phyloP scores from a whole-genome alignment of 1,140 invertebrate genomes.

The Hirudo medicinalis region DNA sequence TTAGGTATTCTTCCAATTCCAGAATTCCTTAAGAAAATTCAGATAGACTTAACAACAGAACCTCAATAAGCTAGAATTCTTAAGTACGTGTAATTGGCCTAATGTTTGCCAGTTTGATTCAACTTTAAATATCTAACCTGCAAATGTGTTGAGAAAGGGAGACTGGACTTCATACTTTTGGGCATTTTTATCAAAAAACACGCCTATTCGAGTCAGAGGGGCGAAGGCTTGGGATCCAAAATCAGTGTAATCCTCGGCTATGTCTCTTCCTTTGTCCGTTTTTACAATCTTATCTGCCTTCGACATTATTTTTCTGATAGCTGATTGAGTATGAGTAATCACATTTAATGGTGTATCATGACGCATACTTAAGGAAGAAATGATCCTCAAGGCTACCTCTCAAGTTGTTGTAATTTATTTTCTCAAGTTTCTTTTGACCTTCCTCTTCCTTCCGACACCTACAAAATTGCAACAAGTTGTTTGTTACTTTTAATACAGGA shows the following conservation, averaged over 20 bases:
- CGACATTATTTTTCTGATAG: slow-evolving; percentile 34
- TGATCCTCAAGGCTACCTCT: not conserved
- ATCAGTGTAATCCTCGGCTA: slow-evolving; percentile 36
- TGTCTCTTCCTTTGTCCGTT: slow-evolving; percentile 31
- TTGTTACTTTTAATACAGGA: not conserved
- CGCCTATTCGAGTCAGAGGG: slow-evolving; percentile 38
- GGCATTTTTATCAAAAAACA: slow-evolving; percentile 39
- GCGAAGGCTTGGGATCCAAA: slow-evolving; percentile 38
- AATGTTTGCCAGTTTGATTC: too few species aligned
- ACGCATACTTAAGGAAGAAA: not conserved
- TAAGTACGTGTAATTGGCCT: too few species aligned
- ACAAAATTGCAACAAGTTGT: not conserved
- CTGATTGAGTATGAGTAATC: slow-evolving; percentile 6
- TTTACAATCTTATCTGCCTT: slow-evolving; percentile 31
- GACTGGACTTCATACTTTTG: slow-evolving; percentile 40
- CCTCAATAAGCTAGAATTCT: too few species aligned
- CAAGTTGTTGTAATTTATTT: slow-evolving; percentile 6
- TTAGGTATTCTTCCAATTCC: too few species aligned
- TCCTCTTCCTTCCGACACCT: slow-evolving; percentile 18
- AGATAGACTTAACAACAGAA: too few species aligned
- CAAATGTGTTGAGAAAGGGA: slow-evolving; percentile 35
- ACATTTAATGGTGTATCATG: not conserved
- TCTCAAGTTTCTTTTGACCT: slow-evolving; percentile 17
- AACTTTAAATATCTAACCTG: slow-evolving; percentile 26
- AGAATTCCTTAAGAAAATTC: too few species aligned